These are phyloP conservation scores for Brachypterus glaber DNA, from an alignment of 2,888 invertebrate species.

Conservation along the genomic window DNA sequence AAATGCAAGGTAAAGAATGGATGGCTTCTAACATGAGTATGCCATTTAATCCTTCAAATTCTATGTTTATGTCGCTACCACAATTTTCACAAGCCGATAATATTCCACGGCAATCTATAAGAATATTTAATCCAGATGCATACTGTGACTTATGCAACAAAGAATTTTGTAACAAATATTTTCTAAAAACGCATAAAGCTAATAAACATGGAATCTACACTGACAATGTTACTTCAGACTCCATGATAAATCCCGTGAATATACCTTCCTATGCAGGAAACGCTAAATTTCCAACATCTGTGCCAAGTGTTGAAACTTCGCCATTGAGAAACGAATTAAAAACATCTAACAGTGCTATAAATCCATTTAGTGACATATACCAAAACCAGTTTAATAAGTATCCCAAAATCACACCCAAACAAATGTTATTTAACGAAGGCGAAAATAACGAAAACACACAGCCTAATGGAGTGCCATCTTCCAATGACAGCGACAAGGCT, in stretches of 20 bases:
- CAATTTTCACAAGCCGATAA: constrained; percentile 34
- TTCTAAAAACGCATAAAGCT: constrained; percentile 94
- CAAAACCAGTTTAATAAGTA: constrained; percentile 66
- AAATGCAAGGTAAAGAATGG: constrained; percentile 39
- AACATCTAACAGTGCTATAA: constrained; percentile 26
- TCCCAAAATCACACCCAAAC: constrained; percentile 31
- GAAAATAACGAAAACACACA: constrained; percentile 26
- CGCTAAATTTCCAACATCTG: constrained; percentile 34
- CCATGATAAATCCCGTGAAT: constrained; percentile 26
- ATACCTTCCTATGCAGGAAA: constrained; percentile 34
- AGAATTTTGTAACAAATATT: constrained; percentile 98
- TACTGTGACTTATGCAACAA: constrained; percentile 97
- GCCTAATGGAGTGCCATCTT: constrained; percentile 21
- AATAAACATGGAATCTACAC: constrained; percentile 91
- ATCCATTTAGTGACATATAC: constrained; percentile 58
- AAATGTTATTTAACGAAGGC: constrained; percentile 10
- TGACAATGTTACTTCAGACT: constrained; percentile 31
- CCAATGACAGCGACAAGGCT: constrained; percentile 25
- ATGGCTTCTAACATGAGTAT: constrained; percentile 36
- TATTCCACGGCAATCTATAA: constrained; percentile 48
- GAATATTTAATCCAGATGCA: constrained; percentile 94
- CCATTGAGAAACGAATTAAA: constrained; percentile 28
- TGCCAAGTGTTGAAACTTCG: constrained; percentile 32
- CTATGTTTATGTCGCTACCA: constrained; percentile 38
- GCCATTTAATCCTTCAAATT: constrained; percentile 38